Evolutionary conservation across 2,888 invertebrate species (phyloP), one percentile per base, ranked within the genome.

Genomic region (Lucinisca nassula): DNA sequence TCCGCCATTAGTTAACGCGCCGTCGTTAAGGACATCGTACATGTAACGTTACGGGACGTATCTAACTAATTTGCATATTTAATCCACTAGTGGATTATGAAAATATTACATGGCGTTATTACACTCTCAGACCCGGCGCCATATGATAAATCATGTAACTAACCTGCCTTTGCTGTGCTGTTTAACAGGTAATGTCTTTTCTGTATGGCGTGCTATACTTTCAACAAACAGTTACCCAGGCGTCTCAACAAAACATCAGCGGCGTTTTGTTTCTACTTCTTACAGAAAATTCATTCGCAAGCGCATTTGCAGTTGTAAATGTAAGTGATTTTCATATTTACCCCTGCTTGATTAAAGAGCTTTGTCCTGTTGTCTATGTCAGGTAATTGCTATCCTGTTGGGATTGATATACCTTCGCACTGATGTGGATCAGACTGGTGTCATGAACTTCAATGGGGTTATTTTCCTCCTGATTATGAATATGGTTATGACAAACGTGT

Each of bases 271-370:
- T 30, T 61, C 30, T 61, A 27, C 61, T 61, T 27, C 30, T 61
- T 77, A 93, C 90, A 76, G 92, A 94, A 61, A 90, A 92, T 73
- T 99, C 99, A 10, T 99, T 99, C 96, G 98, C 98, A 94, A 99
- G 98, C 96, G 98, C 98, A n/a, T 98, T 98, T 95, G 98, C 98
- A 87, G 99, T 99, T 67, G 98, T 99, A 85, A 98, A 98, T 96
- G 99, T 99, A 96, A 97, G 98, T 97, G 35, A 35, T 24, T 49
- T 75, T 2, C 40, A 45, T 1, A 6, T n/a, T 30, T 37, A 67
- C 35, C 67, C 8, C 1, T 67, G 61, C 67, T 35, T 67, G 21
- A 35, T 17, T 35, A 24, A 67, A 17, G 12, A 35, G 67, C 67
- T 67, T 67, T 32, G 10, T 45, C 8, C 67, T 35, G 14, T 4